Evolutionary conservation across 1,140 invertebrate genomes (phyloP).

Genomic region (Drusus annulatus): DNA sequence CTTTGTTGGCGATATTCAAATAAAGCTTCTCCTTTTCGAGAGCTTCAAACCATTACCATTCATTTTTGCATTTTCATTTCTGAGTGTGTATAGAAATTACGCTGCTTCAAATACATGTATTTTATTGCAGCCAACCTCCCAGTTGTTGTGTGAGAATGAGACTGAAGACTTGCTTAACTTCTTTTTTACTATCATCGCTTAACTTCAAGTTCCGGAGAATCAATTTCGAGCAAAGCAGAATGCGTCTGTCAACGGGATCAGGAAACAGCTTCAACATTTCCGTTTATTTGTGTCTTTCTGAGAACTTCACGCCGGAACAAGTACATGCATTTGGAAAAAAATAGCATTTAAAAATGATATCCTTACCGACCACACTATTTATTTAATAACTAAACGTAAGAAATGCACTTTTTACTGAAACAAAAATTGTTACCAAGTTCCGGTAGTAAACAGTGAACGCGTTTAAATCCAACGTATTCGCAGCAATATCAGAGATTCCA

Average conservation of each 20-base stretch:
- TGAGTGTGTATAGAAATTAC: not conserved
- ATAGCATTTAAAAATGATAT: no score
- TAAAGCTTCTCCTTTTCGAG: not conserved
- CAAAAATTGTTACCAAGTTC: no score
- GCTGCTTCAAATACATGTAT: not conserved
- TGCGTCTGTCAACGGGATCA: not conserved
- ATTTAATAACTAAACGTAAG: no score
- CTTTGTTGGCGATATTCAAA: not conserved
- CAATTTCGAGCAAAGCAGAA: not conserved
- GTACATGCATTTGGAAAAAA: no score
- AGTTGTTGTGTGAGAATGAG: not conserved
- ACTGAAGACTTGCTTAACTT: constrained; percentile 10
- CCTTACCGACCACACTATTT: no score
- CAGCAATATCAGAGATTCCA: no score
- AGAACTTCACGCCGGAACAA: no score
- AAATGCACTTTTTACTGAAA: no score
- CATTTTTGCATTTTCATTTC: not conserved
- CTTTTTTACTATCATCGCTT: not conserved
- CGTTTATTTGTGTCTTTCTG: no score
- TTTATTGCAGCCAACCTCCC: not conserved
- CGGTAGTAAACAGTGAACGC: no score
- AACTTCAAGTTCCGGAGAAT: constrained; percentile 1
- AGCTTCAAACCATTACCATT: not conserved
- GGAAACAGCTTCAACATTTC: no score
- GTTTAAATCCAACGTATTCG: no score